Evolutionary conservation across 2,113 vertebrate genomes (phyloP).

Genomic region (Spilogale gracilis): DNA sequence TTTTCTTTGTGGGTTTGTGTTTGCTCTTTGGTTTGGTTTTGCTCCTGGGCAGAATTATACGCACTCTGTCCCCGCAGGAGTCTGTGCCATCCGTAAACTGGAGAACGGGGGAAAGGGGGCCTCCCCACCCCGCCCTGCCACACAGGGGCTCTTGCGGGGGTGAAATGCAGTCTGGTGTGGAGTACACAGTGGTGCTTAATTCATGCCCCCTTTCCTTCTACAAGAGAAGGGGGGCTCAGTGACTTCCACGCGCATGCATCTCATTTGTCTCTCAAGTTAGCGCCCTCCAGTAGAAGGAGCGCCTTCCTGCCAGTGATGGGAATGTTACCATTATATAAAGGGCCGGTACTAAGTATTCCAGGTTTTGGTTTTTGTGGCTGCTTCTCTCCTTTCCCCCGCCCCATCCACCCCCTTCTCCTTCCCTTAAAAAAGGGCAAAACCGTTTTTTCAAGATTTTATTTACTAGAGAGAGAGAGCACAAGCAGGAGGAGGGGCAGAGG

Average conservation of each 20-base stretch:
- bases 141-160: not conserved
- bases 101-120: not conserved
- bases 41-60: not conserved
- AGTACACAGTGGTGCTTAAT: not conserved
- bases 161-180: not conserved
- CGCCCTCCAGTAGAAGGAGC: rapidly evolving
- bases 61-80: too few species aligned
- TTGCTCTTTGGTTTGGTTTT: not conserved
- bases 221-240: not conserved
- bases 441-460: too few species aligned
- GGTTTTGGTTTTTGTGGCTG: not conserved
- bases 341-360: not conserved
- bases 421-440: not conserved
- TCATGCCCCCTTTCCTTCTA: not conserved
- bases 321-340: too few species aligned
- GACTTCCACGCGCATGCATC: not conserved
- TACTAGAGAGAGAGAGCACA: too few species aligned
- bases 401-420: not conserved
- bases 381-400: not conserved
- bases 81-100: rapidly evolving
- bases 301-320: not conserved
- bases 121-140: not conserved
- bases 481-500: too few species aligned
- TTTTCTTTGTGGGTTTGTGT: not conserved
- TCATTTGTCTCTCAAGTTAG: not conserved